Percentiles rank a stretch among this genome's conserved stretches.
These are phyloP conservation scores for Cladopsammia gracilis DNA, from an alignment of 64 coral and sea anemone species.

Conservation along the genomic window DNA sequence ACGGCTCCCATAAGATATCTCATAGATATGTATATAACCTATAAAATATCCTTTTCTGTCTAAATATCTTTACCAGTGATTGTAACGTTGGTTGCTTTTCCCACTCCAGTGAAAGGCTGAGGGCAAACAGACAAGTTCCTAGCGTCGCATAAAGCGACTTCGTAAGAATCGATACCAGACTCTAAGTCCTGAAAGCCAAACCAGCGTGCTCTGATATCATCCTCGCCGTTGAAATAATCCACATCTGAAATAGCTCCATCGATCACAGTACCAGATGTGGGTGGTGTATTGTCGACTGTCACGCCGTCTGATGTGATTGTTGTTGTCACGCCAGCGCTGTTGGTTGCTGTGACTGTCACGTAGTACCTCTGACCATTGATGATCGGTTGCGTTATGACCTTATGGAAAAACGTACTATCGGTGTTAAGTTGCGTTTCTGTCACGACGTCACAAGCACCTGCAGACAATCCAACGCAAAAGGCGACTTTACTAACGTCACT, in stretches of 20 bases:
- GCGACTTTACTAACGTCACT: constrained; percentile 87
- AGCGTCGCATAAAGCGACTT: constrained; percentile 88
- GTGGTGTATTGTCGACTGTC: constrained; percentile 80
- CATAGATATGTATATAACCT: no score
- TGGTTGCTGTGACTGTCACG: constrained; percentile 72
- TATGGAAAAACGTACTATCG: constrained; percentile 27
- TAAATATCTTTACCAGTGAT: neutral
- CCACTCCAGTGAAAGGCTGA: constrained; percentile 56
- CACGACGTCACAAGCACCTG: constrained; percentile 63
- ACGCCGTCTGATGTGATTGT: constrained; percentile 79
- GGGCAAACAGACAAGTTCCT: constrained; percentile 71
- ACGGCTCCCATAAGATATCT: no score
- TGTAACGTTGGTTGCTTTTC: neutral
- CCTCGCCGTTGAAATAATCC: constrained; percentile 8
- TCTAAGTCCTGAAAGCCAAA: constrained; percentile 76
- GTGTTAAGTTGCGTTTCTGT: neutral
- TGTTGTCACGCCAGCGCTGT: constrained; percentile 67
- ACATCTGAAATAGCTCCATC: constrained; percentile 8
- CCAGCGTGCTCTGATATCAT: constrained; percentile 76
- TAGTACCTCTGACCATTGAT: constrained; percentile 21
- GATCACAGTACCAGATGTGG: constrained; percentile 30
- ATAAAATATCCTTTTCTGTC: no score
- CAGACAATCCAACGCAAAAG: constrained; percentile 76
- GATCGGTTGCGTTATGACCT: constrained; percentile 40
- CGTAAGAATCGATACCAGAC: constrained; percentile 80